phyloP scores from a whole-genome alignment of 1,140 invertebrate species.

The Pinna nobilis region DNA sequence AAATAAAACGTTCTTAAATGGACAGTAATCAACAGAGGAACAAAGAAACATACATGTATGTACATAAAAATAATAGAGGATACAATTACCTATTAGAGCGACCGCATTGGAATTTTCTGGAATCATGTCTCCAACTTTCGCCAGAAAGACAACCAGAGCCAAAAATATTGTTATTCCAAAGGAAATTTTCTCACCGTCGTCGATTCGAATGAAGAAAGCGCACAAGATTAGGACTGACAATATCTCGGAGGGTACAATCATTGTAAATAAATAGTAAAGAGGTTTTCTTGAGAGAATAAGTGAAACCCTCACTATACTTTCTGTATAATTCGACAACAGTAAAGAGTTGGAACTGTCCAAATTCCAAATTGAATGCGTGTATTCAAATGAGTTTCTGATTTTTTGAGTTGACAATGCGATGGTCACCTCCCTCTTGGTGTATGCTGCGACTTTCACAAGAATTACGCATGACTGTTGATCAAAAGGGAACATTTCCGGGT shows the following conservation, averaged over 20 bases:
- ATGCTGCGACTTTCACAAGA: not conserved
- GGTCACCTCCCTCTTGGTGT: not conserved
- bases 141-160: slow-evolving; percentile 77
- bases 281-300: slow-evolving; percentile 48
- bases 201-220: slow-evolving; percentile 56
- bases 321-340: not conserved
- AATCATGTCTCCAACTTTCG: slow-evolving; percentile 76
- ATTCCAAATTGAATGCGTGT: slow-evolving; percentile 20
- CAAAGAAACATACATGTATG: too few species aligned
- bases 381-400: not conserved
- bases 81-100: slow-evolving; percentile 75
- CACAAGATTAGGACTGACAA: slow-evolving; percentile 52
- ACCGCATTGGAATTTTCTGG: slow-evolving; percentile 69
- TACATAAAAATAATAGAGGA: too few species aligned
- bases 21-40: too few species aligned
- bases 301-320: slow-evolving; percentile 10
- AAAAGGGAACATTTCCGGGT: slow-evolving; percentile 31
- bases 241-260: slow-evolving; percentile 54
- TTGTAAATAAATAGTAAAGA: slow-evolving; percentile 52
- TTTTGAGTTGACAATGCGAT: not conserved
- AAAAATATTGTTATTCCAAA: slow-evolving; percentile 75
- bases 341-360: not conserved
- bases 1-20: too few species aligned
- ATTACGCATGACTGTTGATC: slow-evolving; percentile 23
- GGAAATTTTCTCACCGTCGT: slow-evolving; percentile 57